Percentiles rank a stretch among this genome's conserved stretches.
Evolutionary conservation across 2,888 invertebrate genomes (phyloP).

Genomic region (Argynnis bischoffii): DNA sequence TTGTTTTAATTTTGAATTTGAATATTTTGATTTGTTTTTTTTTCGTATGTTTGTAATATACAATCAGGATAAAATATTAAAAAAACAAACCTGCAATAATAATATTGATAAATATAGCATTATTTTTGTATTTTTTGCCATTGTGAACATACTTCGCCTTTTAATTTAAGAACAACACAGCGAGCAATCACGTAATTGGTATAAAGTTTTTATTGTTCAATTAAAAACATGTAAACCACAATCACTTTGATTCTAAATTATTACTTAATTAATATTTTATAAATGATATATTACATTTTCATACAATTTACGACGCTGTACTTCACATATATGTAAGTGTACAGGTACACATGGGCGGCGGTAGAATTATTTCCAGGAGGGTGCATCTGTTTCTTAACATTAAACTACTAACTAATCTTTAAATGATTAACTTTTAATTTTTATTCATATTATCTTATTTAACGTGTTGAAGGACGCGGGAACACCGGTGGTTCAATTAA

Average conservation of each 20-base stretch:
- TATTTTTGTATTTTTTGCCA: not conserved
- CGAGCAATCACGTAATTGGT: not conserved
- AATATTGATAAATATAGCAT: not conserved
- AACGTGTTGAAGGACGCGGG: no score
- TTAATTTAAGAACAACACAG: not conserved
- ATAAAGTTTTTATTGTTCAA: conserved; percentile 7
- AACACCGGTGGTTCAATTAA: no score
- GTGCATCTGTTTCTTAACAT: no score
- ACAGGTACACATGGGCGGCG: no score
- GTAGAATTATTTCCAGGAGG: no score
- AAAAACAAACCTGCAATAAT: conserved; percentile 2
- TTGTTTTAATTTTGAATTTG: not conserved
- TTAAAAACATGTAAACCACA: conserved; percentile 2
- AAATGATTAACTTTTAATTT: no score
- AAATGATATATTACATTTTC: no score
- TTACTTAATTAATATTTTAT: no score
- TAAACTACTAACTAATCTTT: no score
- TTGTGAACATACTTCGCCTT: not conserved
- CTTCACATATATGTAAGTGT: no score
- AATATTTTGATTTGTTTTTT: not conserved
- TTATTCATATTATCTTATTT: no score
- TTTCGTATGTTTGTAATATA: not conserved
- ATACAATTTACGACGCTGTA: no score
- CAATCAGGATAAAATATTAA: not conserved
- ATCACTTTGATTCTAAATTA: not conserved